Evolutionary conservation across 2,888 invertebrate species (phyloP), one percentile per base, ranked within the genome.

Genomic region (Pammene aurita): DNA sequence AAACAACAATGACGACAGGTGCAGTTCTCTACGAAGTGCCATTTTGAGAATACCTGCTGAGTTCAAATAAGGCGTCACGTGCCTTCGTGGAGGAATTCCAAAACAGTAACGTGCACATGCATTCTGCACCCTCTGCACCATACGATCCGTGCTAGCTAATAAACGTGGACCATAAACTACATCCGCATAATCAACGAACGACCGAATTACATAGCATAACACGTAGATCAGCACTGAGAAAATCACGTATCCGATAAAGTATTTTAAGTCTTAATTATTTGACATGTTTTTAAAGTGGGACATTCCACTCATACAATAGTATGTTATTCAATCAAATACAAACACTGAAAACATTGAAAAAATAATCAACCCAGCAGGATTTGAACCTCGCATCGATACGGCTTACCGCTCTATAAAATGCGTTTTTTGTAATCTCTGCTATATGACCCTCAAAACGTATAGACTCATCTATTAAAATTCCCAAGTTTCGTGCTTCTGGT

Each of bases 11-110:
- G 18, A 42, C 5, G 44, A 57, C 11, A 57, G 16, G 13, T 57
- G 42, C 4, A 57, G 57, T 44, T 57, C 44, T 42, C 57, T 41
- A 1, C 57, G 42, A 57, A 18, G 11, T 42, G 18, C 11, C 57
- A 57, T 57, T 44, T 57, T 57, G 11, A 57, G 42, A 16, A 57
- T 57, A 13, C 57, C 42, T 18, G 42, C 42, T 10, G 44, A 42
- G 13, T 18, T 58, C 5, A 18, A 2, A 42, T 13, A 18, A 4
- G 18, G 26, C 11, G 57, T 56, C 9, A 38, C 38, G 38, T 38
- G 38, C 1, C 9, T 9, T 38, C 38, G 38, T 38, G 38, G 38
- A 7, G 38, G 38, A 38, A 38, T 9, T 9, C 38, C 38, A 38
- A 38, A 38, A 6, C 38, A 38, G 9, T 38, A 38, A 9, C 38